Conservation (phyloP, 2,113 vertebrate species). For the Calypte anna region DNA sequence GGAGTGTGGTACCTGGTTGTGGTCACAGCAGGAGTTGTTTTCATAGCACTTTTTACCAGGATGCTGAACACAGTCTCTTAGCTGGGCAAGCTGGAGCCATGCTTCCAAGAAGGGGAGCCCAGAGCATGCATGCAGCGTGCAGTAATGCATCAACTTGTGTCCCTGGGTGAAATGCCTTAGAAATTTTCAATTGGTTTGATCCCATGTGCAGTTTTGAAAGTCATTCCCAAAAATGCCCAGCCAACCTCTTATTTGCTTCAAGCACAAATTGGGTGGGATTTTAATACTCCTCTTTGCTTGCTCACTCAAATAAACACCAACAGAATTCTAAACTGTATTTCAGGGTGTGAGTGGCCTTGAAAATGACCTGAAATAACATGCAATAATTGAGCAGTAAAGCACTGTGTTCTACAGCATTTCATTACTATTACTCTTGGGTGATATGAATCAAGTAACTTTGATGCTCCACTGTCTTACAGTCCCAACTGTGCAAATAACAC, state of each 20-base stretch:
- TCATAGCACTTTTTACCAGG: conserved; percentile 47
- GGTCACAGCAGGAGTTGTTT: conserved; percentile 44
- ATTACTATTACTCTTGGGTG: neutral
- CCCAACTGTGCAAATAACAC: neutral
- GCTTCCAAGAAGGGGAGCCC: conserved; percentile 37
- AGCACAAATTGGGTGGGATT: conserved; percentile 5
- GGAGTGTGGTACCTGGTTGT: neutral
- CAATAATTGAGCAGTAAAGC: neutral
- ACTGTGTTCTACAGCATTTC: neutral
- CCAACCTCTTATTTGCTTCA: neutral
- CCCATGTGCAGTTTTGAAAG: neutral
- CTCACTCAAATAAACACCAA: neutral
- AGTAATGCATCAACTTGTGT: conserved; percentile 37
- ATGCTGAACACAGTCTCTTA: neutral
- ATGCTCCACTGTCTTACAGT: neutral
- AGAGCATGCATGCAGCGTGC: conserved; percentile 55
- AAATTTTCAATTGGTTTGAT: neutral
- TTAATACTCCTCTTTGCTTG: neutral
- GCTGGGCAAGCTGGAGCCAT: conserved; percentile 46
- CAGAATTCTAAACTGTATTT: neutral
- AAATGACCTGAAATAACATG: neutral
- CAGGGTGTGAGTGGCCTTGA: neutral
- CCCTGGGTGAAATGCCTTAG: conserved; percentile 44
- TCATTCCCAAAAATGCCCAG: neutral
- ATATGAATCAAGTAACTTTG: neutral